phyloP scores from a whole-genome alignment of 2,888 invertebrate genomes.

The Habroteleia sp. region DNA sequence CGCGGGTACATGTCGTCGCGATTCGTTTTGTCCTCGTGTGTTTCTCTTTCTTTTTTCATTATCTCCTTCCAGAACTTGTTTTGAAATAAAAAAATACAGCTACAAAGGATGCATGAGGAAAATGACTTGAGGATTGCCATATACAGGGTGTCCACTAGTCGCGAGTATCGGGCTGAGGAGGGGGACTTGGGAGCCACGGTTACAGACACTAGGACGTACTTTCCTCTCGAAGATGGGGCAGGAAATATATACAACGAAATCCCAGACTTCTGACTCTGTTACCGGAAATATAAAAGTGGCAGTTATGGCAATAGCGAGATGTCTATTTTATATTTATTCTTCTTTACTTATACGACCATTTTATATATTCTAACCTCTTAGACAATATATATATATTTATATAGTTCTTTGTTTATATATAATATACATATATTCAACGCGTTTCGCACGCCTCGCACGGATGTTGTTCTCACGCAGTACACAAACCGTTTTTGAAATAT shows the following conservation, averaged over 20 bases:
- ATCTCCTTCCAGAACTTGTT: conserved; percentile 15
- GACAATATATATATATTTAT: conserved; percentile 40
- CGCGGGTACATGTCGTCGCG: conserved; percentile 34
- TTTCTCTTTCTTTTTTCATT: conserved; percentile 10
- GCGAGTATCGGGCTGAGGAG: conserved; percentile 15
- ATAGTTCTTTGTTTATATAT: no score
- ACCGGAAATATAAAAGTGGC: conserved; percentile 57
- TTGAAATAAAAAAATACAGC: conserved; percentile 56
- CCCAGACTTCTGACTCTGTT: conserved; percentile 39
- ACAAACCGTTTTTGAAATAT: no score
- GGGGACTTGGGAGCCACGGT: conserved; percentile 7
- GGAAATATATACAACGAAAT: conserved; percentile 33
- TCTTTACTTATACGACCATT: conserved; percentile 29
- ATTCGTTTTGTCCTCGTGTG: conserved; percentile 30
- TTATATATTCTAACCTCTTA: conserved; percentile 38
- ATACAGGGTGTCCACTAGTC: conserved; percentile 71
- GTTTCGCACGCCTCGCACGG: conserved; percentile 20
- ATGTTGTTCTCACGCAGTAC: conserved; percentile 10
- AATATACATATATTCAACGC: conserved; percentile 26
- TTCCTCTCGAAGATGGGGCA: conserved; percentile 5
- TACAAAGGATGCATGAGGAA: conserved; percentile 64
- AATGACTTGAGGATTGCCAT: conserved; percentile 65
- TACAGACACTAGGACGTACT: conserved; percentile 15
- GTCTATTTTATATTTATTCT: conserved; percentile 29
- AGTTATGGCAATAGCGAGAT: conserved; percentile 56